Evolutionary conservation across 2,888 invertebrate genomes (phyloP), one percentile per base, ranked within the genome.

Genomic region (Lasioglossum leucozonium): DNA sequence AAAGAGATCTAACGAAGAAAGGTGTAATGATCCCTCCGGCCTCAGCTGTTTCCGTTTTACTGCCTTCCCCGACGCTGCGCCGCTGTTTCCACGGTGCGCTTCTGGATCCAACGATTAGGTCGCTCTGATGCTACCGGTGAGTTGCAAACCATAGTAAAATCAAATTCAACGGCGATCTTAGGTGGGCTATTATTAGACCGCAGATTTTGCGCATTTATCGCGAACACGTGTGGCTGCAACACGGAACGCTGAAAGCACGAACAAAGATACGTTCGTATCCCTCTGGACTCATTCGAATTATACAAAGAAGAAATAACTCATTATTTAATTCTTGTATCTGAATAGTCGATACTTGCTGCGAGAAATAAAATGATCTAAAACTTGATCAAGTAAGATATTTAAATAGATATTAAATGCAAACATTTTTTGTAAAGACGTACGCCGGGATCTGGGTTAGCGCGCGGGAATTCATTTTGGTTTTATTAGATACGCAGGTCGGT

Each of bases 391-490:
- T 42, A 11, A 42, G 11, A 11, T 2, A 2, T 11, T 42, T 42
- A 42, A 42, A 42, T 11, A 42, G 42, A 13, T 11, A 11, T 1
- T 13, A 42, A n/a, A n/a, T n/a, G n/a, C 2, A 3, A 51, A 51
- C n/a, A 22, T 3, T 51, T 51, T 8, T n/a, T 62, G 11, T 16
- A 30, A 30, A 30, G 2, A 16, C 5, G 16, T 5, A 16, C 0
- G 13, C 5, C 11, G 13, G 16, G 5, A 16, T 2, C 16, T 30
- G 6, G 30, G 0, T 26, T 30, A 11, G 16, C 30, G 30, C 13
- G 67, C 62, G 69, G 72, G 42, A 37, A 72, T 78, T 71, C 47
- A 65, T 78, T 78, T 55, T 79, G 67, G 47, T 72, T 79, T 76
- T 42, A 72, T 67, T 72, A 69, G 40, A 47, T 72, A 79, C 42